phyloP scores from a whole-genome alignment of 1,140 invertebrate genomes.

The Holcopasites calliopsidis region DNA sequence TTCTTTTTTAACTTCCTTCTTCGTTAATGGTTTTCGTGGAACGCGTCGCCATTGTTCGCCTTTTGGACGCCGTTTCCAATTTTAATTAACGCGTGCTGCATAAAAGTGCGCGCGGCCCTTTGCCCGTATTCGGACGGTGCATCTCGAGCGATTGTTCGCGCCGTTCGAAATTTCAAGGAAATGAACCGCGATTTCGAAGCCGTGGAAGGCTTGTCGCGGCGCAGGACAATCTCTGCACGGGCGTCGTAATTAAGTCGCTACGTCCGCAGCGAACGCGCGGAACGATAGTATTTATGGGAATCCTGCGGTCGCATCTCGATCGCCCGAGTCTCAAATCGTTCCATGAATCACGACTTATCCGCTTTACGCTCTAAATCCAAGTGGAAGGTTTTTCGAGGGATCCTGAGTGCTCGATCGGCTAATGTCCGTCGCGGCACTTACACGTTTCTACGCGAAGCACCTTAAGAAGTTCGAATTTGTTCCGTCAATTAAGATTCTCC shows the following conservation, averaged over 20 bases:
- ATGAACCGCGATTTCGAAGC: neutral
- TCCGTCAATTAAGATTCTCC: conserved; percentile 53
- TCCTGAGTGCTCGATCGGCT: conserved; percentile 11
- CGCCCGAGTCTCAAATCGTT: neutral
- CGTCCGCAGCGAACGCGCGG: neutral
- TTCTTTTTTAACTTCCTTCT: neutral
- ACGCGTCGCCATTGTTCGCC: neutral
- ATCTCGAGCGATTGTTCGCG: too few species aligned
- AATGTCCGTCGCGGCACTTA: conserved; percentile 37
- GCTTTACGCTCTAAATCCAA: conserved; percentile 22
- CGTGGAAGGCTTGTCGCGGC: too few species aligned
- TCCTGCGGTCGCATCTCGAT: neutral
- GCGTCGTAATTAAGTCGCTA: conserved; percentile 3
- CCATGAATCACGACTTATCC: conserved; percentile 48
- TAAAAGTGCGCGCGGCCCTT: too few species aligned
- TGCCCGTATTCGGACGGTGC: too few species aligned
- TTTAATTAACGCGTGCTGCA: too few species aligned
- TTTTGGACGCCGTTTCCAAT: neutral
- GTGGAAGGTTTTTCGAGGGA: conserved; percentile 19
- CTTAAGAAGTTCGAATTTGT: conserved; percentile 48
- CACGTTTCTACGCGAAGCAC: conserved; percentile 59
- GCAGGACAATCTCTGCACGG: too few species aligned
- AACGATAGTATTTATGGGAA: neutral
- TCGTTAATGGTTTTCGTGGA: neutral
- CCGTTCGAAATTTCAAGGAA: too few species aligned